Percentiles rank a stretch among this genome's conserved stretches.
Evolutionary conservation across 2,797 vertebrate genomes (phyloP).

Genomic region (Petrocephalus sullivani): DNA sequence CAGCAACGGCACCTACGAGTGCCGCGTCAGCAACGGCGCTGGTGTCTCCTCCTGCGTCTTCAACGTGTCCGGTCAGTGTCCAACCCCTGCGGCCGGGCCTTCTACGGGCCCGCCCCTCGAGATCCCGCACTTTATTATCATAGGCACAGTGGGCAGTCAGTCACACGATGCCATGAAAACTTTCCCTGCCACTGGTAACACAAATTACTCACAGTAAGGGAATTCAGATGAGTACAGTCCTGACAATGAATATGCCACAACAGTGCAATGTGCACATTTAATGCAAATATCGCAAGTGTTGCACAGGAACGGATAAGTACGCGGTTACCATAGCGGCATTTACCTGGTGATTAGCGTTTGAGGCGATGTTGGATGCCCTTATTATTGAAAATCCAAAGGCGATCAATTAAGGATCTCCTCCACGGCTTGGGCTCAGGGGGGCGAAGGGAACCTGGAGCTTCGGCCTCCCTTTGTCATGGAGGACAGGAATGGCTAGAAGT

Average conservation of each 20-base stretch:
- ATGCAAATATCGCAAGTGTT: neutral
- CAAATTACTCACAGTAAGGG: neutral
- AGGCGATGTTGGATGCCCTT: neutral
- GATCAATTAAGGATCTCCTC: neutral
- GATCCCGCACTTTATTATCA: neutral
- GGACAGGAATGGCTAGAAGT: neutral
- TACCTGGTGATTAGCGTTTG: neutral
- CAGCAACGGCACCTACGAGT: constrained; percentile 83
- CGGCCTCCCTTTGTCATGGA: neutral
- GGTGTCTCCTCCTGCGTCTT: constrained; percentile 81
- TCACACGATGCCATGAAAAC: neutral
- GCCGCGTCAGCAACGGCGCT: constrained; percentile 80
- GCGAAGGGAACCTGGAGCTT: neutral
- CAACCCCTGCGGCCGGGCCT: neutral
- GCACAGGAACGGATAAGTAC: neutral
- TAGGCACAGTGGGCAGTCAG: neutral
- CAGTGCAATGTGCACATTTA: neutral
- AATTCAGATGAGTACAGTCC: neutral
- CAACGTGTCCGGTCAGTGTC: constrained; percentile 80
- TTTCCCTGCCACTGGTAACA: too few relatives aligned
- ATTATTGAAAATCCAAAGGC: neutral
- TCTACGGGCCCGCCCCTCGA: neutral
- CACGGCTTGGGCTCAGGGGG: neutral
- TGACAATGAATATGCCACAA: neutral
- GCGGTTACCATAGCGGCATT: neutral